Base-by-base conservation (phyloP, 2,888 invertebrate species). In the Theodoxus fluviatilis region DNA sequence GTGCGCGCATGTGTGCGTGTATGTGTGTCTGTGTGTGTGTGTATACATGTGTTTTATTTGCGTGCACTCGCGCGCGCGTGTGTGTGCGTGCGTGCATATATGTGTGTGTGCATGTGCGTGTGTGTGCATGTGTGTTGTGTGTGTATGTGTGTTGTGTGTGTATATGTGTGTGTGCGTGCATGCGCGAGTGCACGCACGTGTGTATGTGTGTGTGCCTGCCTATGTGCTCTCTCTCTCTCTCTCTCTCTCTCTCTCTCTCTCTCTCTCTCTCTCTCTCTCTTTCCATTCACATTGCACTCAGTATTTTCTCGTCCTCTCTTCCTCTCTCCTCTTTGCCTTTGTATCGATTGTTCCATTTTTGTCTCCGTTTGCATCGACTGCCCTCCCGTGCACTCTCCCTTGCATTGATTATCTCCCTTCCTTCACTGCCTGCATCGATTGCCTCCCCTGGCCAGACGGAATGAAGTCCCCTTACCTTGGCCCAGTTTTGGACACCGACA, bases 61-160 rank as follows among this genome's bases (percentile, higher is more conserved):
- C n/a, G n/a, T n/a, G n/a, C n/a, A n/a, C n/a, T n/a, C n/a, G n/a
- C n/a, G n/a, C n/a, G n/a, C n/a, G 7, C 15, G 25, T 28, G 31
- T 59, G 59, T 33, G 15, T 59, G 59, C 28, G 59, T 28, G 31
- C 25, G 59, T 28, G 59, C 31, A 33, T 59, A 18, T 33, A 33
- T 25, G 49, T 49, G 67, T 59, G 59, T 18, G 59, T 59, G 59
- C 25, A n/a, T n/a, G 22, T 63, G 22, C 25, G 6, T 28, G 28
- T 37, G 22, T 68, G 15, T 40, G 33, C 25, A 38, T 4, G 25
- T 18, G 1, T 61, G 28, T 3, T 38, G 15, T 57, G 57, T 28
- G 15, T 52, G 52, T 18, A 25, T 57, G 25, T 25, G 52, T 52
- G 52, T 57, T n/a, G n/a, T n/a, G 57, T 12, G 25, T 57, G 57